Conservation (phyloP, 2,888 invertebrate genomes). For the Cephus runcator region DNA sequence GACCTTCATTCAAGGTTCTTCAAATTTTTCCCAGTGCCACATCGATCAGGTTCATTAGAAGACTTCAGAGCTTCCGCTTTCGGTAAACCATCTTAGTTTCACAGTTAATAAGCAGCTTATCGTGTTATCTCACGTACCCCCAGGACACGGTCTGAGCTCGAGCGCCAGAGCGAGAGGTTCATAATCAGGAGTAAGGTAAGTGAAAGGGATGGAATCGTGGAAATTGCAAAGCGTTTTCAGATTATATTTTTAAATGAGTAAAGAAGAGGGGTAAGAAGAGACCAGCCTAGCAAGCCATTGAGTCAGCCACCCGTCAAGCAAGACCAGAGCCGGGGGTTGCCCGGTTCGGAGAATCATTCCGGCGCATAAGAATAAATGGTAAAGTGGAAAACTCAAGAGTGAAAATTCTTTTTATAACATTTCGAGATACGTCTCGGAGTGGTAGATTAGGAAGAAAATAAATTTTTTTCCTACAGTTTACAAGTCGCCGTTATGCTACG, state of each 20-base stretch:
- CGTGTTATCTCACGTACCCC: constrained; percentile 29
- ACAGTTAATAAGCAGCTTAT: constrained; percentile 46
- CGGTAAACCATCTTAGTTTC: constrained; percentile 6
- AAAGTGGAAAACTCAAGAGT: neutral
- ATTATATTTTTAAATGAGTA: constrained; percentile 1
- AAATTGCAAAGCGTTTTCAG: neutral
- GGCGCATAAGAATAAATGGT: too few relatives aligned
- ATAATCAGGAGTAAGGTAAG: neutral
- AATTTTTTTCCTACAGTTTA: neutral
- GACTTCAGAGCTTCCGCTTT: neutral
- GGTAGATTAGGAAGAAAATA: neutral
- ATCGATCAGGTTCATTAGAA: neutral
- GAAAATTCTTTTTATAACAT: neutral
- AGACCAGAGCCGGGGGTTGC: neutral
- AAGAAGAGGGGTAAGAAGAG: neutral
- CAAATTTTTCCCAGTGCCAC: neutral
- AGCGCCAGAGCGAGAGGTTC: neutral
- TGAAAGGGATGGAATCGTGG: neutral
- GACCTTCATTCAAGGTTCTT: neutral
- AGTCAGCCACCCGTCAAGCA: neutral
- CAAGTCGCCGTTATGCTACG: neutral
- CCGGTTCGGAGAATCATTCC: too few relatives aligned
- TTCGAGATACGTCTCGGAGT: neutral
- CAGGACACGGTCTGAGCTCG: neutral
- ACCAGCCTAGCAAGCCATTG: neutral